Conservation (phyloP, 92 coral and sea anemone genomes). For the Porites evermanni region DNA sequence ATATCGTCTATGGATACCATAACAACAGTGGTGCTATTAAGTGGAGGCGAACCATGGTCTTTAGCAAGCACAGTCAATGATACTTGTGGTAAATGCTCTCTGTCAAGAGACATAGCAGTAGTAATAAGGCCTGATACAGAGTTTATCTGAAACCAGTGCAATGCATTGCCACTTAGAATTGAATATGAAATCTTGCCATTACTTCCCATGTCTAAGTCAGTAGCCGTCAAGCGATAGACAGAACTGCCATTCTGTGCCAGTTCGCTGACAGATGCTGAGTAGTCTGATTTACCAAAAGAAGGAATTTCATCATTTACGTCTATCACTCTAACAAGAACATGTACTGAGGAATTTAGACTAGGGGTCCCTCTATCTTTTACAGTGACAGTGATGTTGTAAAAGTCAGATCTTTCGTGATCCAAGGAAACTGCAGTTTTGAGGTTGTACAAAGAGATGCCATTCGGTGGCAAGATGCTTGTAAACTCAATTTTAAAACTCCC, state of each 20-base stretch:
- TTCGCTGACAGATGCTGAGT: slow-evolving; percentile 69
- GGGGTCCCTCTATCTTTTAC: slow-evolving; percentile 89
- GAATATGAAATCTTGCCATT: slow-evolving; percentile 85
- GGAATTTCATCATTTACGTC: slow-evolving; percentile 93
- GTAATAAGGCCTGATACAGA: slow-evolving; percentile 83
- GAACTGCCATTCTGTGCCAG: slow-evolving; percentile 86
- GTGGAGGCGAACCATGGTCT: slow-evolving; percentile 82
- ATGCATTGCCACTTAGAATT: slow-evolving; percentile 68
- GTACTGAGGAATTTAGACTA: slow-evolving; percentile 61
- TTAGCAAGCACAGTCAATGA: slow-evolving; percentile 77
- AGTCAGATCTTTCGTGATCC: slow-evolving; percentile 80
- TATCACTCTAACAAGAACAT: slow-evolving; percentile 66
- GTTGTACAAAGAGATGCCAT: slow-evolving; percentile 13
- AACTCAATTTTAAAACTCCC: slow-evolving; percentile 33
- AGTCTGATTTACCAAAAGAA: slow-evolving; percentile 53
- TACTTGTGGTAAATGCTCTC: slow-evolving; percentile 68
- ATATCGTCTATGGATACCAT: slow-evolving; percentile 72
- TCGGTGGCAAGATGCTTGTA: not conserved
- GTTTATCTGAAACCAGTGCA: slow-evolving; percentile 83
- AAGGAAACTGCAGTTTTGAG: slow-evolving; percentile 58
- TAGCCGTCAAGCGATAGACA: slow-evolving; percentile 78
- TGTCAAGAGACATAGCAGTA: slow-evolving; percentile 76
- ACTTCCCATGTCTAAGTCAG: slow-evolving; percentile 80
- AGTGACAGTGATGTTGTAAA: slow-evolving; percentile 81
- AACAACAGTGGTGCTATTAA: slow-evolving; percentile 74